A percentile compares a stretch with the other conserved stretches of the same genome.
Conservation (phyloP, 2,797 vertebrate genomes). For the Gymnothorax javanicus region DNA sequence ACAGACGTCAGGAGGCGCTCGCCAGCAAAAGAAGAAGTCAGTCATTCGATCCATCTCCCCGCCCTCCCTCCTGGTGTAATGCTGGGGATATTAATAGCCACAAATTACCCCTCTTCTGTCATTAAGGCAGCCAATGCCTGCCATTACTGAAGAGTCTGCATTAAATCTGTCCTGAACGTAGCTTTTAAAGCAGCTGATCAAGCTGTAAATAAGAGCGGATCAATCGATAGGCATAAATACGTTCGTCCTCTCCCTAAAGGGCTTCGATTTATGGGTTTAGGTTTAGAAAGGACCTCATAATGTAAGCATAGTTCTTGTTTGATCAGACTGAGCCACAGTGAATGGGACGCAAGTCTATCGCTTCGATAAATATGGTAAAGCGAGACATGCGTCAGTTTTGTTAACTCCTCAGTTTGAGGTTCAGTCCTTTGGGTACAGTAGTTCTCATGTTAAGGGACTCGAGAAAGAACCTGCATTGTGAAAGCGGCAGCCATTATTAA, state of each 20-base stretch:
- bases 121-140: slow-evolving; percentile 27
- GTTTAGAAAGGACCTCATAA: too few relatives aligned
- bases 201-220: neutral
- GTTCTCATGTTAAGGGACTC: neutral
- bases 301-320: neutral
- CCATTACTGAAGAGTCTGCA: slow-evolving; percentile 16
- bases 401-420: neutral
- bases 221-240: neutral
- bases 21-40: slow-evolving; percentile 34
- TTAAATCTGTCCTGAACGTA: too few relatives aligned
- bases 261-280: neutral
- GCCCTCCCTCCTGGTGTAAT: slow-evolving; percentile 1
- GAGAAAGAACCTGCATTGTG: neutral
- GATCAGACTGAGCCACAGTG: neutral
- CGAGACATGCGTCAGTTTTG: neutral
- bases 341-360: neutral
- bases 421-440: neutral
- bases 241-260: neutral
- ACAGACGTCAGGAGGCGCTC: slow-evolving; percentile 15
- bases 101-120: slow-evolving; percentile 37
- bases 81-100: slow-evolving; percentile 37
- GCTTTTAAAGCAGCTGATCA: neutral
- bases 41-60: slow-evolving; percentile 29
- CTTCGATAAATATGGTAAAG: neutral
- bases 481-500: neutral